Base-by-base conservation (phyloP, 2,797 vertebrate genomes). In the Vespertilio murinus region DNA sequence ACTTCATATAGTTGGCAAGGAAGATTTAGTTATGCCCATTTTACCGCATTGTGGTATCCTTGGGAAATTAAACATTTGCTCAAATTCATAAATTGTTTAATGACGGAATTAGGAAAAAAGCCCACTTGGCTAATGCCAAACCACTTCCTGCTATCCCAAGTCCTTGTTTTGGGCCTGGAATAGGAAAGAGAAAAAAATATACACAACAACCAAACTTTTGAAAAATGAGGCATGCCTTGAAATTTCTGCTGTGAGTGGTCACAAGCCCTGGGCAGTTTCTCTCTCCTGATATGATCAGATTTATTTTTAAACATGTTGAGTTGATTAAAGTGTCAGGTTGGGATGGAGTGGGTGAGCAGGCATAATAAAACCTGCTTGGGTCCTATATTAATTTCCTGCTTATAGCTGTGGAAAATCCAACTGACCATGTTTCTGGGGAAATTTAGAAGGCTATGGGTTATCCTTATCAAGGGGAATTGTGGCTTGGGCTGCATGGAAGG, bases 381-480 rank as follows among this genome's bases (percentile, higher is more conserved):
- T 86, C 83, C 87, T 93, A 4, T n/a, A 47, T 91, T 82, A 70
- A 88, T 95, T 94, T 95, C 93, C 42, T 91, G 77, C 47, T 74
- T 16, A 42, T 40, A 73, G 56, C 20, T n/a, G n/a, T 33, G 13
- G 71, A 73, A 91, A 95, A 75, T 77, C 12, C 61, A 81, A 71
- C 54, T 16, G 52, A 59, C 14, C 5, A 2, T 74, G 75, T 86
- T 94, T 88, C 90, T 96, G 67, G 94, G 93, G 87, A 95, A 80
- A 92, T 81, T 75, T 35, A 23, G 71, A 83, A 70, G 59, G 67
- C 30, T 59, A 28, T 42, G 12, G 35, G 38, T 35, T 83, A 38
- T 54, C 86, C 82, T 90, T 33, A 49, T 71, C 23, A 52, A 71
- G 69, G 70, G 40, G 38, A 59, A 79, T 18, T 49, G 80, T 59